Base-by-base conservation (phyloP, 2,888 invertebrate species). In the Heliconius sara region DNA sequence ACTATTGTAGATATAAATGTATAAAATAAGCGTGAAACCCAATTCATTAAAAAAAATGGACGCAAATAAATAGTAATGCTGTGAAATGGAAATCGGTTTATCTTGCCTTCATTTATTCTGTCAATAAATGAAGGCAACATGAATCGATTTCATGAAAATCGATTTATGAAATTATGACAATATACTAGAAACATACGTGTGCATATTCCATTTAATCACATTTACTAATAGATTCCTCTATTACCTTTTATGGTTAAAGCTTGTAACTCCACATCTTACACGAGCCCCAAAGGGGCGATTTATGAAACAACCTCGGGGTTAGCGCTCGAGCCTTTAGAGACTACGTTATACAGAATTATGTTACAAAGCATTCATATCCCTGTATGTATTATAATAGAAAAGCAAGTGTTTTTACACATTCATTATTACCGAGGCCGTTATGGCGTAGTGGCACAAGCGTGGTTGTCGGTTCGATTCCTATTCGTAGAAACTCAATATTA, bases 181-280 rank as follows among this genome's bases (percentile, higher is more conserved):
- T 39, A 39, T 39, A 63, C 9, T 60, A 60, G 25, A 63, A 63
- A 63, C 5, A 25, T 25, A 25, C 6, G 63, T 67, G 52, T 6
- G 52, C 52, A 52, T 52, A 9, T 22, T 67, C 22, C 3, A 72
- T 57, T 10, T 30, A 52, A 57, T 52, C n/a, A 12, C 80, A 73
- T 66, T 71, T 19, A 52, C 57, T 57, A 30, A 30, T 72, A 72
- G 57, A 30, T 57, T 57, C n/a, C 7, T 30, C 27, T 52, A 22
- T 57, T 72, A 72, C 57, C 52, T 52, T 57, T 72, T 57, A 57
- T 57, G 72, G 72, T 57, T 57, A 30, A 52, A 30, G 30, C 34
- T 72, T 57, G 72, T 60, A 73, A 25, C 73, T 60, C n/a, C 7
- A 22, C 57, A 73, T 60, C 60, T 73, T 70, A 73, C 57, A 73